Conservation (phyloP, 2,797 vertebrate species). For the Corythornis leucogaster region DNA sequence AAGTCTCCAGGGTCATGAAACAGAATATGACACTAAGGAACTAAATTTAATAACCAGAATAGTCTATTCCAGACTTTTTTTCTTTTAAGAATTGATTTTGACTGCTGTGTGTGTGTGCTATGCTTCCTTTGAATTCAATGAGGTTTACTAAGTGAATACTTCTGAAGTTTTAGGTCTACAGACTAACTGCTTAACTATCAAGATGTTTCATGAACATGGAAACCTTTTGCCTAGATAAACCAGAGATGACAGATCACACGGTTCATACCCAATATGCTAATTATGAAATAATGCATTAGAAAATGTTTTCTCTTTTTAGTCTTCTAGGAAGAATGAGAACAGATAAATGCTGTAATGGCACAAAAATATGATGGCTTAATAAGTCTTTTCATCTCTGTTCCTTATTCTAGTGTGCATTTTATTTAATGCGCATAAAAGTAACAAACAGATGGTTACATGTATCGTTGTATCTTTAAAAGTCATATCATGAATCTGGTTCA, state of each 20-base stretch:
- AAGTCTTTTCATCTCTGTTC: slow-evolving; percentile 15
- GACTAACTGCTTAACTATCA: slow-evolving; percentile 3
- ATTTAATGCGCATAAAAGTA: neutral
- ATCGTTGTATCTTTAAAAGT: neutral
- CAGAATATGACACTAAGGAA: neutral
- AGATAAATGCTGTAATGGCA: neutral
- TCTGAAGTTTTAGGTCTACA: neutral
- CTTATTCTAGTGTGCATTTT: neutral
- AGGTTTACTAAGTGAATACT: neutral
- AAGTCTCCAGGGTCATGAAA: neutral
- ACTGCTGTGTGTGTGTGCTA: neutral
- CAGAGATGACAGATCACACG: slow-evolving; percentile 3
- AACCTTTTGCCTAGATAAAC: neutral
- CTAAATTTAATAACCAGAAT: neutral
- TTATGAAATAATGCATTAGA: slow-evolving; percentile 7
- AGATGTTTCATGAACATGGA: neutral
- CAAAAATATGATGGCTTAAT: neutral
- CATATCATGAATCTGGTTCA: slow-evolving; percentile 7
- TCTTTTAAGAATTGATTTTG: neutral
- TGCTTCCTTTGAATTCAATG: neutral
- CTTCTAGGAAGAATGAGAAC: neutral
- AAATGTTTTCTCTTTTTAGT: slow-evolving; percentile 16
- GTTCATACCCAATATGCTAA: neutral
- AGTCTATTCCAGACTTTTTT: neutral
- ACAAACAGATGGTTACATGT: neutral